These are phyloP conservation scores for Aethina tumida DNA, from an alignment of 1,140 invertebrate species.

Conservation along the genomic window DNA sequence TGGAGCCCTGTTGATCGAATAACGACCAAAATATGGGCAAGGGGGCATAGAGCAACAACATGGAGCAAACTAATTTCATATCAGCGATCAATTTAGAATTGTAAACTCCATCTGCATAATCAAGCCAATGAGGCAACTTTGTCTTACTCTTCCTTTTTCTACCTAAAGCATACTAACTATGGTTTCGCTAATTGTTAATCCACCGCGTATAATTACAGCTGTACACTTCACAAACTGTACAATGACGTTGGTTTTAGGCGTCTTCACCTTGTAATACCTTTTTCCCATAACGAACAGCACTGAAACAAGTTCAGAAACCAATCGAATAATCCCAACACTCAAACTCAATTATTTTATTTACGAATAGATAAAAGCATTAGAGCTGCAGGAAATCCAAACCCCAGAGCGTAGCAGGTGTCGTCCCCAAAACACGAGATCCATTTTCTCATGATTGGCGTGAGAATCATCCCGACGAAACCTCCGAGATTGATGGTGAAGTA, in stretches of 20 bases:
- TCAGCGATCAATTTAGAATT: constrained; percentile 47
- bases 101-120: constrained; percentile 54
- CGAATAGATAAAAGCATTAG: constrained; percentile 54
- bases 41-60: constrained; percentile 51
- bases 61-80: constrained; percentile 36
- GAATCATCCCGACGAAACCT: constrained; percentile 60
- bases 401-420: constrained; percentile 65
- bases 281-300: constrained; percentile 60
- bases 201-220: constrained; percentile 42
- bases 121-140: constrained; percentile 51
- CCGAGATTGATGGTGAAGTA: constrained; percentile 75
- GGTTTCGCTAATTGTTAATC: constrained; percentile 1
- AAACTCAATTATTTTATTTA: constrained; percentile 29
- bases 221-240: constrained; percentile 54
- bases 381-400: constrained; percentile 65
- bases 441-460: constrained; percentile 62
- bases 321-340: background rate
- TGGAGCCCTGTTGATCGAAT: constrained; percentile 51
- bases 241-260: constrained; percentile 59
- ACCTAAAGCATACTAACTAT: constrained; percentile 21
- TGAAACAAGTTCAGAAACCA: constrained; percentile 33
- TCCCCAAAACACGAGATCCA: constrained; percentile 61
- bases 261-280: constrained; percentile 54
- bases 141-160: constrained; percentile 10
- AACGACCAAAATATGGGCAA: constrained; percentile 64